Base-by-base conservation (phyloP, 2,888 invertebrate species). In the Suillia variegata region DNA sequence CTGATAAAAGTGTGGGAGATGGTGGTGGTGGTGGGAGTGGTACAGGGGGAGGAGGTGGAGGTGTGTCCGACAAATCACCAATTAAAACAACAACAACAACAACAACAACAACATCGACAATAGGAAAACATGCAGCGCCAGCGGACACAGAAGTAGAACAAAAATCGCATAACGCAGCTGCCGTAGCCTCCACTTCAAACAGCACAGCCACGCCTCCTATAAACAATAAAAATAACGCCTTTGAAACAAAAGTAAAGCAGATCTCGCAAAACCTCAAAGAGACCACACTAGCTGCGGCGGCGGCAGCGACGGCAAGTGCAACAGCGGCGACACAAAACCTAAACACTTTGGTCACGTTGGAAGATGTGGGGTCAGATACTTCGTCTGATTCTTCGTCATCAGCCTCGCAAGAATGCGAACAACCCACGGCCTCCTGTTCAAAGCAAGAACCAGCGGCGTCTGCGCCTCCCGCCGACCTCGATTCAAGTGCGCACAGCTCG, bases 251-350 rank as follows among this genome's bases (percentile, higher is more conserved):
- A 70, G 79, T 78, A 8, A 75, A 71, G 67, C 76, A 76, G 57
- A 78, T 78, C 62, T 76, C 79, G 24, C 70, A 76, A 60, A 74
- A 78, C 71, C 74, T 79, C 49, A 76, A 73, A 63, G 79, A 79
- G 58, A 78, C 78, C 15, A 76, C 75, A 51, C 68, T 78, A 55
- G 75, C 75, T 1, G 77, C 74, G 53, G 60, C 68, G 13, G 66
- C 38, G 56, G 75, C 75, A 1, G 77, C 74, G 53, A 60, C 68
- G 13, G 66, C 38, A 18, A 59, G 52, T 45, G 58, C 42, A 47
- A 56, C 56, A 56, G 34, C 59, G 1, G 8, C 45, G 1, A n/a
- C n/a, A n/a, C n/a, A n/a, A n/a, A n/a, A n/a, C n/a, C n/a, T n/a
- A n/a, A n/a, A n/a, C n/a, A n/a, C n/a, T n/a, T n/a, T n/a, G n/a